These are phyloP conservation scores for Trididemnum nubilum DNA, from an alignment of 23 tunicate species.

Conservation along the genomic window DNA sequence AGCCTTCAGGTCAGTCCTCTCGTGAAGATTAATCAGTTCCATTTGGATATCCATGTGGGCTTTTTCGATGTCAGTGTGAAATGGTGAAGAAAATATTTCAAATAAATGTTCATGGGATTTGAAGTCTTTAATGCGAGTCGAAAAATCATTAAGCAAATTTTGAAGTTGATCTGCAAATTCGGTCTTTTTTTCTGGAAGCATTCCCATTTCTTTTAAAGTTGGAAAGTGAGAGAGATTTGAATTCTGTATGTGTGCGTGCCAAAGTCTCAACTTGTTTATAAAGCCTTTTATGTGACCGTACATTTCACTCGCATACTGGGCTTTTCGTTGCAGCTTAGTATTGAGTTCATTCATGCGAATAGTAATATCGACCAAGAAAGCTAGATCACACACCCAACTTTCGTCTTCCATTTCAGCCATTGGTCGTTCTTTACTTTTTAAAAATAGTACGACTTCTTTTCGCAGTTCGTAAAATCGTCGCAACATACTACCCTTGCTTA, in stretches of 20 bases:
- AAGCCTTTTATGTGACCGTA: slow-evolving; percentile 49
- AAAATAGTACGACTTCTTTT: slow-evolving; percentile 44
- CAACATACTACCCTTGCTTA: no score
- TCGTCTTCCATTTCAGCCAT: slow-evolving; percentile 41
- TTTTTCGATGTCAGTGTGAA: slow-evolving; percentile 45
- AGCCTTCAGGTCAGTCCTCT: slow-evolving; percentile 33
- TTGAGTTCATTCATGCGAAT: slow-evolving; percentile 42
- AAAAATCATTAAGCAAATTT: slow-evolving; percentile 47
- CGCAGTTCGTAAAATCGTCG: slow-evolving; percentile 45
- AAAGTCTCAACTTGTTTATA: slow-evolving; percentile 43
- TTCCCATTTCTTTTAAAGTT: slow-evolving; percentile 23
- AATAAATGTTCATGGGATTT: slow-evolving; percentile 60
- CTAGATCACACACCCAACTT: slow-evolving; percentile 50
- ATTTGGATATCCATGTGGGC: slow-evolving; percentile 34
- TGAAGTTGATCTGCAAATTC: slow-evolving; percentile 46
- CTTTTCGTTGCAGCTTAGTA: slow-evolving; percentile 41
- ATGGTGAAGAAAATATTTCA: slow-evolving; percentile 51
- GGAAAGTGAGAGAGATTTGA: slow-evolving; percentile 37
- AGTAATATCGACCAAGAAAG: slow-evolving; percentile 56
- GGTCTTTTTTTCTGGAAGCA: slow-evolving; percentile 32
- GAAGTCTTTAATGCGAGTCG: slow-evolving; percentile 46
- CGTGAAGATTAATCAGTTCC: slow-evolving; percentile 51
- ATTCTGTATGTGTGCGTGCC: slow-evolving; percentile 30
- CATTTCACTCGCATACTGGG: slow-evolving; percentile 50
- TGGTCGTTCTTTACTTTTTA: slow-evolving; percentile 33